phyloP scores from a whole-genome alignment of 2,113 vertebrate species.

The Lasiurus cinereus region DNA sequence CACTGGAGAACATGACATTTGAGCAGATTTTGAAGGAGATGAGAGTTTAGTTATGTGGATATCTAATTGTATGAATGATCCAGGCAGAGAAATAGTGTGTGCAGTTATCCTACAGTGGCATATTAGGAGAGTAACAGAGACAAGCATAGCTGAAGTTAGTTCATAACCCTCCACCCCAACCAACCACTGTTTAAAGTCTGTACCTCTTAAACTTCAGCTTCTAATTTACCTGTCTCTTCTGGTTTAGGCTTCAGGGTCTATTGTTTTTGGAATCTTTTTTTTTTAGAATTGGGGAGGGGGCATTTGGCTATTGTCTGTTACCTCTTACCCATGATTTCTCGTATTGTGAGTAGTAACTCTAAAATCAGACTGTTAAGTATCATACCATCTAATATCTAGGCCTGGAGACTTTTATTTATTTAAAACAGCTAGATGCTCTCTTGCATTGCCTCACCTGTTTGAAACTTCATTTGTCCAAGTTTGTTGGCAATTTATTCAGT shows the following conservation, averaged over 20 bases:
- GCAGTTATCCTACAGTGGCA: neutral
- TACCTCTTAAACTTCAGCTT: neutral
- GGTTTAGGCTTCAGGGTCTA: neutral
- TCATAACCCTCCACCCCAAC: neutral
- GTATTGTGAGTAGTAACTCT: conserved; percentile 23
- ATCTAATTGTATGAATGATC: neutral
- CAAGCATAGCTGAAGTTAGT: neutral
- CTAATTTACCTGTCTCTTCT: neutral
- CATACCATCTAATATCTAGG: neutral
- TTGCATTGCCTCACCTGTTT: neutral
- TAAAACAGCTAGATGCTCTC: neutral
- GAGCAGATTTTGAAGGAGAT: conserved; percentile 5
- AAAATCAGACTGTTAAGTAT: conserved; percentile 1
- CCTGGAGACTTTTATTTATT: conserved; percentile 1
- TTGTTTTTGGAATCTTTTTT: neutral
- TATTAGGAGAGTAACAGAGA: neutral
- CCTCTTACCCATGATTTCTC: neutral
- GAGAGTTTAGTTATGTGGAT: neutral
- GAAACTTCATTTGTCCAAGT: conserved; percentile 16
- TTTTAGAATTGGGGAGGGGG: neutral
- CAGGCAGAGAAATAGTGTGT: neutral
- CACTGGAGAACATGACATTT: neutral
- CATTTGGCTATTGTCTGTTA: neutral
- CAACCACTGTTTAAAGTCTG: neutral
- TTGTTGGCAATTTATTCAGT: conserved; percentile 4